Conservation (phyloP, 2,113 vertebrate genomes). For the Pandion haliaetus region DNA sequence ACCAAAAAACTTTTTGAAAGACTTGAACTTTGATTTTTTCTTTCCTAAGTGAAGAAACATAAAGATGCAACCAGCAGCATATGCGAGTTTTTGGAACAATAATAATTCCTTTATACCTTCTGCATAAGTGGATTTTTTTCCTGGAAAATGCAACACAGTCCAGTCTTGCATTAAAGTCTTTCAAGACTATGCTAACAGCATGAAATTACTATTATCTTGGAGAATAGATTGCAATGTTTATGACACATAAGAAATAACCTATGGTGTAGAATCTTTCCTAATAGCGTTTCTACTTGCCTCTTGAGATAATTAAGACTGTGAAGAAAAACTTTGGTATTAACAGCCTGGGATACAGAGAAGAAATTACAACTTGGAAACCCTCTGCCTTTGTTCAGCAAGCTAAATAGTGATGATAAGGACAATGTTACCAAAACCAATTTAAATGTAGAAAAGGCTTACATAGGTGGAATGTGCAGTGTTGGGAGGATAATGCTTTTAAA, state of each 20-base stretch:
- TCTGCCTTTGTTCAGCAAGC: constrained; percentile 1
- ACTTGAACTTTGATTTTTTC: constrained; percentile 87
- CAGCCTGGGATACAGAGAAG: background rate
- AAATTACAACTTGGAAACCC: constrained; percentile 22
- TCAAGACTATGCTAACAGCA: background rate
- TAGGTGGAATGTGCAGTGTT: background rate
- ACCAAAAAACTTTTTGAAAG: constrained; percentile 84
- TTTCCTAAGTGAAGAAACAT: constrained; percentile 72
- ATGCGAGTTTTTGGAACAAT: background rate
- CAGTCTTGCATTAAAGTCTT: background rate
- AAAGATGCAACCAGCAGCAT: background rate
- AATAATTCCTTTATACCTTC: background rate
- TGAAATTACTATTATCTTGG: background rate
- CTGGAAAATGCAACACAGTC: background rate
- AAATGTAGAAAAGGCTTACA: background rate
- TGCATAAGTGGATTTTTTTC: background rate
- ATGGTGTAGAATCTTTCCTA: background rate
- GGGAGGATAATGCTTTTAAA: background rate
- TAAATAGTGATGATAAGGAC: background rate
- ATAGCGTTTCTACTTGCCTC: background rate
- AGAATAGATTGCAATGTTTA: background rate
- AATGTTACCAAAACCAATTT: constrained; percentile 27
- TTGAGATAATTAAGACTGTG: background rate
- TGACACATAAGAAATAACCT: background rate
- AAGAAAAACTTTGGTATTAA: constrained; percentile 19